phyloP scores from a whole-genome alignment of 30 jellyfish, hydroid and myxozoan genomes.

The Rhopilema esculentum region DNA sequence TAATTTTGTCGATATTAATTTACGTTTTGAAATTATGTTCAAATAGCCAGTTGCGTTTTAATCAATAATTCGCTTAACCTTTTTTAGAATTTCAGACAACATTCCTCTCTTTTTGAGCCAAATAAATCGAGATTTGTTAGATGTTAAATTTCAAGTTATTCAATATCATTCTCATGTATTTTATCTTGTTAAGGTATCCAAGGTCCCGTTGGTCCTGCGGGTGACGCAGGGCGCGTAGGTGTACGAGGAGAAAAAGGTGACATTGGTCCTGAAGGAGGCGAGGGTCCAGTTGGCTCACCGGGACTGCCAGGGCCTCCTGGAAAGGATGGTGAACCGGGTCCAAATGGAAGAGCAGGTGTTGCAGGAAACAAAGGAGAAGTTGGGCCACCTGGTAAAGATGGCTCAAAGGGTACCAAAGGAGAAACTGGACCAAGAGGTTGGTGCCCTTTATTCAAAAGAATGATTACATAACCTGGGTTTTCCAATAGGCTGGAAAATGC shows the following conservation, averaged over 20 bases:
- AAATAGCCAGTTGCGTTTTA: too few relatives aligned
- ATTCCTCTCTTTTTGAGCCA: too few relatives aligned
- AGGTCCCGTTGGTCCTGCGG: conserved; percentile 25
- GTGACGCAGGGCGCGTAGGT: conserved; percentile 24
- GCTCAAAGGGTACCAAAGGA: conserved; percentile 76
- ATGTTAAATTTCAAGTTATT: too few relatives aligned
- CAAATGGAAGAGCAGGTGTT: conserved; percentile 32
- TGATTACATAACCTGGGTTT: background rate
- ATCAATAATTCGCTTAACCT: too few relatives aligned
- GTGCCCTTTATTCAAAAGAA: background rate
- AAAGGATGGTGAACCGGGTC: conserved; percentile 25
- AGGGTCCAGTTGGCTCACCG: conserved; percentile 66
- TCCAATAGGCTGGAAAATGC: background rate
- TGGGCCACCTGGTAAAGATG: conserved; percentile 78
- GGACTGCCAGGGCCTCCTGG: conserved; percentile 31
- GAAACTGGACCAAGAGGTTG: conserved; percentile 76
- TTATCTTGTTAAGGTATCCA: conserved; percentile 38
- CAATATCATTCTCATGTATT: too few relatives aligned
- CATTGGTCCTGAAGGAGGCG: conserved; percentile 59
- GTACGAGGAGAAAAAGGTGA: conserved; percentile 61
- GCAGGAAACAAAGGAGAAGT: conserved; percentile 31
- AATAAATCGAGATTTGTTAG: too few relatives aligned
- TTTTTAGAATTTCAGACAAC: too few relatives aligned
- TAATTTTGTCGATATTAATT: too few relatives aligned
- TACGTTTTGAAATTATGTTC: too few relatives aligned